Evolutionary conservation across 2,113 vertebrate genomes (phyloP), one percentile per base, ranked within the genome.

Genomic region (Cariama cristata): DNA sequence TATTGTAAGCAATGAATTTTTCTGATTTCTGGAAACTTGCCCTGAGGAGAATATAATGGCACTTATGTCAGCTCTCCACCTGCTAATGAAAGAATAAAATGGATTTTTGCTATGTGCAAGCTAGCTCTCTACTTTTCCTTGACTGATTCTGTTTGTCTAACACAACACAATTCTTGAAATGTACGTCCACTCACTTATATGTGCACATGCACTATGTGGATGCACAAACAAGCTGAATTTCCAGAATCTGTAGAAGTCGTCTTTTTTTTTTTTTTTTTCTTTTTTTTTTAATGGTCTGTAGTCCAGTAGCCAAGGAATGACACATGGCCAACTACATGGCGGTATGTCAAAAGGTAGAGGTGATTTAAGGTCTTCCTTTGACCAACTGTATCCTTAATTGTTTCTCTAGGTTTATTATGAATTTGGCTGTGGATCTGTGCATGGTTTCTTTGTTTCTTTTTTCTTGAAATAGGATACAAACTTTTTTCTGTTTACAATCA

Each of bases 191-290:
- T 28, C 3, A 26, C 4, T 3, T 53, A 32, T 2, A 3, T 4
- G 8, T 24, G 14, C 18, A 52, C 4, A 16, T 47, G 2, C 6
- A 47, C 8, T 44, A n/a, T 21, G 15, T 52, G 30, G 8, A 64
- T 23, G 8, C 16, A 50, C 0, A 1, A 56, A 3, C 3, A 55
- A 69, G 13, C 26, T 69, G 5, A 4, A 2, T 62, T 80, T 76
- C 24, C 40, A 79, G 8, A 73, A 24, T 26, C 9, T 40, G 1
- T 7, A n/a, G 11, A 26, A 2, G 6, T 22, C 4, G 4, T 30
- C 21, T 15, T 23, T 26, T 42, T 26, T 33, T 53, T 30, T 30
- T 27, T 23, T 15, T 30, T 67, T 58, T 14, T 28, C n/a, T n/a
- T n/a, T n/a, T 64, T 16, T 18, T 24, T 35, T 8, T 16, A 8